Conservation (phyloP, 2,888 invertebrate species). For the Lepidocyrtinus sp. region DNA sequence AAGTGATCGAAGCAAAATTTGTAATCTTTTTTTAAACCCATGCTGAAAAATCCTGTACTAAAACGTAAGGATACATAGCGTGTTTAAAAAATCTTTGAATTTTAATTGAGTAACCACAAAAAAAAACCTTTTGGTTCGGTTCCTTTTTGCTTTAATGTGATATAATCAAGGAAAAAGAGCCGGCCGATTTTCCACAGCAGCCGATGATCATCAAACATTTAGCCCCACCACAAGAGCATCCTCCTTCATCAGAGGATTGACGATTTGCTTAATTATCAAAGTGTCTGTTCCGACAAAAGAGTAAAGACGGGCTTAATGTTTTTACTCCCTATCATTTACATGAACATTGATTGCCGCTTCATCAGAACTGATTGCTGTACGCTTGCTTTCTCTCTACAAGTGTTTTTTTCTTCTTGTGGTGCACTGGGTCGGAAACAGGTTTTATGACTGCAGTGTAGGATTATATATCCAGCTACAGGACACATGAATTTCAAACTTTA, state of each 20-base stretch:
- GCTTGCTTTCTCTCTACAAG: neutral
- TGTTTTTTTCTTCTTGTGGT: slow-evolving; percentile 1
- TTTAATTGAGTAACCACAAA: slow-evolving; percentile 38
- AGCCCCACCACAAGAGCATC: slow-evolving; percentile 32
- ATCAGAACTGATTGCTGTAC: slow-evolving; percentile 8
- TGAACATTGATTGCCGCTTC: slow-evolving; percentile 24
- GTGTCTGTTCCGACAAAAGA: slow-evolving; percentile 40
- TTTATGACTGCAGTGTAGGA: slow-evolving; percentile 16
- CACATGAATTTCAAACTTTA: too few relatives aligned
- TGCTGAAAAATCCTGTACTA: too few relatives aligned
- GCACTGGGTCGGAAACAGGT: slow-evolving; percentile 9
- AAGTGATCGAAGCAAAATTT: too few relatives aligned
- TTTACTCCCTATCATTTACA: slow-evolving; percentile 30
- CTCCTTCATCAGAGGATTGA: slow-evolving; percentile 38
- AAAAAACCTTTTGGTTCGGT: slow-evolving; percentile 13
- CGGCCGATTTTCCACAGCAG: slow-evolving; percentile 36
- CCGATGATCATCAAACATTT: slow-evolving; percentile 29
- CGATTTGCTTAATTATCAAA: slow-evolving; percentile 45
- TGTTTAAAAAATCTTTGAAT: slow-evolving; percentile 1
- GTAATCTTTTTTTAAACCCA: too few relatives aligned
- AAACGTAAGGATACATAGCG: neutral
- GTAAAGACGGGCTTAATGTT: slow-evolving; percentile 33
- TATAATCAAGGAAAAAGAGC: slow-evolving; percentile 34
- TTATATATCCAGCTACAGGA: too few relatives aligned
- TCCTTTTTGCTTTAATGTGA: slow-evolving; percentile 21